A percentile compares a stretch with the other conserved stretches of the same genome.
These are phyloP conservation scores for Parelbella ahira DNA, from an alignment of 2,888 invertebrate genomes.

Conservation along the genomic window DNA sequence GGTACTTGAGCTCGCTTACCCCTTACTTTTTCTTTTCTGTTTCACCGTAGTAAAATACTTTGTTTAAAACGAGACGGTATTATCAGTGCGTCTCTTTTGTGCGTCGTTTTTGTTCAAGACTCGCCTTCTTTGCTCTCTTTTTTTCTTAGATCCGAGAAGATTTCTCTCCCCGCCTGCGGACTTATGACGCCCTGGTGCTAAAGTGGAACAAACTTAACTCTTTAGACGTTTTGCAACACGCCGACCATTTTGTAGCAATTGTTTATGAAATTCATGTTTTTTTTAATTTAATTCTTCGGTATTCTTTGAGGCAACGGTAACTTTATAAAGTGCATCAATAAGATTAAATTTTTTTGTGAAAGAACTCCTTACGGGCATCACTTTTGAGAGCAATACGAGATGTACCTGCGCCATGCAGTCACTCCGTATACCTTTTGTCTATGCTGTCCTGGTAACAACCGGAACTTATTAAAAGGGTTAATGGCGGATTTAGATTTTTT, in stretches of 20 bases:
- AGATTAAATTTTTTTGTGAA: too few species aligned
- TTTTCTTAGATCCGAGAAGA: slow-evolving; percentile 31
- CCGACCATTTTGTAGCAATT: too few species aligned
- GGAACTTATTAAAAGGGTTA: slow-evolving; percentile 21
- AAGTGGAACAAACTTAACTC: slow-evolving; percentile 55
- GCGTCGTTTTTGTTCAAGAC: slow-evolving; percentile 35
- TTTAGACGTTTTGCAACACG: slow-evolving; percentile 33
- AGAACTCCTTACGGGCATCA: too few species aligned
- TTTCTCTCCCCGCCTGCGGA: slow-evolving; percentile 31
- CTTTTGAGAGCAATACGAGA: too few species aligned
- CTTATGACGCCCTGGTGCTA: slow-evolving; percentile 51
- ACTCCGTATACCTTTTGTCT: slow-evolving; percentile 2
- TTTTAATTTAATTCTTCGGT: too few species aligned
- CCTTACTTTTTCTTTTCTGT: slow-evolving; percentile 12
- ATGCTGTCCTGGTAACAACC: slow-evolving; percentile 25
- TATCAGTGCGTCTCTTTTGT: slow-evolving; percentile 32
- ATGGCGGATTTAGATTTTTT: not conserved
- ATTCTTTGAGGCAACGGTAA: too few species aligned
- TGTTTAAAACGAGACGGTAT: slow-evolving; percentile 34
- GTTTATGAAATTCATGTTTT: too few species aligned
- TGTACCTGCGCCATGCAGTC: too few species aligned
- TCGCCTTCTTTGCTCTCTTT: slow-evolving; percentile 32
- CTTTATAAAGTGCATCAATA: too few species aligned
- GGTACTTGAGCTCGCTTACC: slow-evolving; percentile 12
- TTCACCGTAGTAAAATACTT: slow-evolving; percentile 4